phyloP scores from a whole-genome alignment of 2,113 vertebrate genomes.

The Octodon degus region DNA sequence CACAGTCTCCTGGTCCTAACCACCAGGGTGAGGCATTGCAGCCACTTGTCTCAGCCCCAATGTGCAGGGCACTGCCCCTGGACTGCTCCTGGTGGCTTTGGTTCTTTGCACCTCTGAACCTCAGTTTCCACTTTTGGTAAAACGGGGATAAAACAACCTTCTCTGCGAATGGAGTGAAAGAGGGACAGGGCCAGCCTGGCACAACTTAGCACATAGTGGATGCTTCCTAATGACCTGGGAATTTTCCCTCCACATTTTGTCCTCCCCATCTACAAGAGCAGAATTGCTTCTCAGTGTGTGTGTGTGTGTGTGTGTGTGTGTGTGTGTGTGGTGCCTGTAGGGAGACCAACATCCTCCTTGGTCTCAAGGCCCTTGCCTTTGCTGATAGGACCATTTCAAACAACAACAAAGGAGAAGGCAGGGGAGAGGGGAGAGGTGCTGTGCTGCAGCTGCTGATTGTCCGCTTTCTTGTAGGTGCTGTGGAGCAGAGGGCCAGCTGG shows the following conservation, averaged over 20 bases:
- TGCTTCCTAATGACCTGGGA: not conserved
- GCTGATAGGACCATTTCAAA: not conserved
- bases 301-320: not conserved
- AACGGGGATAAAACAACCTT: not conserved
- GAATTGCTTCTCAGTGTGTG: not conserved
- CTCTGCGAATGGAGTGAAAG: not conserved
- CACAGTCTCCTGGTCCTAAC: not conserved
- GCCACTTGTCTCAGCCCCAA: not conserved
- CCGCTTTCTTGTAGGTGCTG: not conserved
- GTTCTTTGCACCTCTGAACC: not conserved
- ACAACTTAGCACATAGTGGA: not conserved
- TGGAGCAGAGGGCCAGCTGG: not conserved
- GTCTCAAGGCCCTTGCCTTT: not conserved
- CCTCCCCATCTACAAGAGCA: not conserved
- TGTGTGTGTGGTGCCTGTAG: not conserved
- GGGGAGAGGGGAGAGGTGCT: not conserved
- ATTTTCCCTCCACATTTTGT: not conserved
- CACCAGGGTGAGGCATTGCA: fast-evolving
- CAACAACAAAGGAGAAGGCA: not conserved
- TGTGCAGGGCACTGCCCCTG: not conserved
- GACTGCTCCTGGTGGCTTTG: not conserved
- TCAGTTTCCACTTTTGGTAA: conserved; percentile 26
- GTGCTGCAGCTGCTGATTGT: not conserved
- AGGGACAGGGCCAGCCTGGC: not conserved
- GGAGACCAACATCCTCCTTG: not conserved